Evolutionary conservation across 2,888 invertebrate genomes (phyloP).

Genomic region (Cheilosia variabilis): DNA sequence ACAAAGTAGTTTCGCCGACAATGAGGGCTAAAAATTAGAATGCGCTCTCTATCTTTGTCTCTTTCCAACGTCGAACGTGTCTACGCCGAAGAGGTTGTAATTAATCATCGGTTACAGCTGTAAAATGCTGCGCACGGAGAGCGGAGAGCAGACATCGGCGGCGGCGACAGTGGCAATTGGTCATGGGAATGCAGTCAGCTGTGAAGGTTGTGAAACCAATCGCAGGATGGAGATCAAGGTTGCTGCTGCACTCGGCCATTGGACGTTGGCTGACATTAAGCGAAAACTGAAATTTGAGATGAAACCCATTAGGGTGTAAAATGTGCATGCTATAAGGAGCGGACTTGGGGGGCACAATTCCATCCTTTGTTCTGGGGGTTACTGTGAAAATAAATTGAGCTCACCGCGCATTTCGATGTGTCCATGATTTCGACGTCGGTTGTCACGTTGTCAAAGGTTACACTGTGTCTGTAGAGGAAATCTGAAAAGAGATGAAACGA

Average conservation of each 20-base stretch:
- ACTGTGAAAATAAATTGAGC: slow-evolving; percentile 79
- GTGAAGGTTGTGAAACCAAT: slow-evolving; percentile 49
- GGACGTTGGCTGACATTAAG: slow-evolving; percentile 1
- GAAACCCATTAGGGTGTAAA: slow-evolving; percentile 36
- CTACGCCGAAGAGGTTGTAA: slow-evolving; percentile 30
- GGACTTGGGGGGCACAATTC: not conserved
- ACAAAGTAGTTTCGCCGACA: slow-evolving; percentile 49
- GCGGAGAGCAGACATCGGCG: slow-evolving; percentile 27
- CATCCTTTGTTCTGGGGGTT: slow-evolving; percentile 10
- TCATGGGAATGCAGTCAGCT: slow-evolving; percentile 61
- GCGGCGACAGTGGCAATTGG: slow-evolving; percentile 53
- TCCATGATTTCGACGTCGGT: slow-evolving; percentile 92
- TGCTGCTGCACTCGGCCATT: slow-evolving; percentile 17
- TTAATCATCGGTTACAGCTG: slow-evolving; percentile 59
- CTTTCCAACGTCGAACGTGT: not conserved
- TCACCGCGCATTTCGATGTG: slow-evolving; percentile 92
- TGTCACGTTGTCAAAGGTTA: slow-evolving; percentile 90
- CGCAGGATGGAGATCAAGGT: slow-evolving; percentile 55
- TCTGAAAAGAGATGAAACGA: slow-evolving; percentile 83
- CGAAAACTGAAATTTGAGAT: slow-evolving; percentile 51
- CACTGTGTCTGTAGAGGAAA: slow-evolving; percentile 91
- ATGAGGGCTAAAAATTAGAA: slow-evolving; percentile 37
- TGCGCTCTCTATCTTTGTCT: slow-evolving; percentile 15
- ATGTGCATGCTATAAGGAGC: slow-evolving; percentile 10
- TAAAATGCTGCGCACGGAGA: slow-evolving; percentile 16